These are phyloP conservation scores for Chiloscyllium plagiosum DNA, from an alignment of 2,113 vertebrate species.

Conservation along the genomic window DNA sequence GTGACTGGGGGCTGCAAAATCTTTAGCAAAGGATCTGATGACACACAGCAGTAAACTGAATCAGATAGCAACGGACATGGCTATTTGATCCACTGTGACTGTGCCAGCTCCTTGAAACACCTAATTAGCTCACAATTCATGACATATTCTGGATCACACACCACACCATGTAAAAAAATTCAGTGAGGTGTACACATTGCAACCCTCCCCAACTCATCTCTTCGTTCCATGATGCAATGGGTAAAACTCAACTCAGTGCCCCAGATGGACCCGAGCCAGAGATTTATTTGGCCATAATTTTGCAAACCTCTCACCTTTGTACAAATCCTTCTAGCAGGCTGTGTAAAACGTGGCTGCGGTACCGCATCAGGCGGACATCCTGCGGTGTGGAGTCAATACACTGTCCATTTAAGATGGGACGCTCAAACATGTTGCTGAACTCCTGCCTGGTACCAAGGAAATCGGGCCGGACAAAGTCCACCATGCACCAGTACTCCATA, in stretches of 20 bases:
- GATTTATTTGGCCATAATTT: neutral
- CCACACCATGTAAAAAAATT: neutral
- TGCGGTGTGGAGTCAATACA: slow-evolving; percentile 95
- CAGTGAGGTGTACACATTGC: neutral
- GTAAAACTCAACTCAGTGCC: neutral
- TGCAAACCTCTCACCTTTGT: slow-evolving; percentile 71
- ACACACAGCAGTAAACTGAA: neutral
- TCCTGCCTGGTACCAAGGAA: slow-evolving; percentile 94
- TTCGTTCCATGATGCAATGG: neutral
- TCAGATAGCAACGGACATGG: neutral
- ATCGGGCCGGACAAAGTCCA: slow-evolving; percentile 94
- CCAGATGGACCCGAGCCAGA: neutral
- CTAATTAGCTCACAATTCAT: neutral
- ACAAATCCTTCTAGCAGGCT: slow-evolving; percentile 96
- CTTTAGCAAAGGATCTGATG: neutral
- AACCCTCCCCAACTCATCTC: neutral
- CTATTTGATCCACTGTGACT: neutral
- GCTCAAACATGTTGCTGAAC: slow-evolving; percentile 99
- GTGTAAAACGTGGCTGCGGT: slow-evolving; percentile 94
- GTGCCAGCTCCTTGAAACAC: neutral
- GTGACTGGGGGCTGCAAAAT: neutral
- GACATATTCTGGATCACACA: neutral
- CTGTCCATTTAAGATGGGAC: slow-evolving; percentile 95
- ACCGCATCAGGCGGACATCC: slow-evolving; percentile 91
- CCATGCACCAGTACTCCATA: slow-evolving; percentile 99